Conservation (phyloP, 2,797 vertebrate species). For the Mus spretus region DNA sequence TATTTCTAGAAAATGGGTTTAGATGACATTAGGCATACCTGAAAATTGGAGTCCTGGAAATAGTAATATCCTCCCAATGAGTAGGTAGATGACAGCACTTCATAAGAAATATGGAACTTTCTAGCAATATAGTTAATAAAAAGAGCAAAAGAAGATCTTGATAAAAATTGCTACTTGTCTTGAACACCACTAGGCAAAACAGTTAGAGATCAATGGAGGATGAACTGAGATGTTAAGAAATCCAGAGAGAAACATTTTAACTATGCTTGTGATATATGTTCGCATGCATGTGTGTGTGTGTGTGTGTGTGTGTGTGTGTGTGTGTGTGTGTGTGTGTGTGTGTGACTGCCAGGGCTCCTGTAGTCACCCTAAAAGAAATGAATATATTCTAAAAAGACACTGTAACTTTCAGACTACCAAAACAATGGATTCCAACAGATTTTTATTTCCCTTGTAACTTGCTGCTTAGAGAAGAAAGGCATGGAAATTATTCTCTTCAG, state of each 20-base stretch:
- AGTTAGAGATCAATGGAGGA: conserved; percentile 5
- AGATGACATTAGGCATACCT: background rate
- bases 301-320: background rate
- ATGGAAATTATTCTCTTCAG: background rate
- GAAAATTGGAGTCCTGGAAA: conserved; percentile 20
- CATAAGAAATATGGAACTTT: background rate
- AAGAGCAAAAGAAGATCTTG: background rate
- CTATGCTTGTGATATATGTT: background rate
- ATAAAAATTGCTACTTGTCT: conserved; percentile 20
- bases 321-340: background rate
- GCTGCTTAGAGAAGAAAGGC: background rate
- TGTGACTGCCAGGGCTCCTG: background rate
- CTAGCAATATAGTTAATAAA: background rate
- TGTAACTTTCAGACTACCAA: background rate
- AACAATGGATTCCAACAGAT: background rate
- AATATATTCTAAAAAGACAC: background rate
- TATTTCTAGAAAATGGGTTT: conserved; percentile 22
- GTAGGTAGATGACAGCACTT: background rate
- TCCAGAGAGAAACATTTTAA: background rate
- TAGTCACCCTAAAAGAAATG: background rate
- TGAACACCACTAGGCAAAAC: background rate
- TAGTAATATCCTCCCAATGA: background rate
- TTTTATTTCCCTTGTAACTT: background rate
- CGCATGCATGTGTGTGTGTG: background rate
- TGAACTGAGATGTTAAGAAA: conserved; percentile 32